Conservation (phyloP, 2,113 vertebrate genomes). For the Tamias sibiricus region DNA sequence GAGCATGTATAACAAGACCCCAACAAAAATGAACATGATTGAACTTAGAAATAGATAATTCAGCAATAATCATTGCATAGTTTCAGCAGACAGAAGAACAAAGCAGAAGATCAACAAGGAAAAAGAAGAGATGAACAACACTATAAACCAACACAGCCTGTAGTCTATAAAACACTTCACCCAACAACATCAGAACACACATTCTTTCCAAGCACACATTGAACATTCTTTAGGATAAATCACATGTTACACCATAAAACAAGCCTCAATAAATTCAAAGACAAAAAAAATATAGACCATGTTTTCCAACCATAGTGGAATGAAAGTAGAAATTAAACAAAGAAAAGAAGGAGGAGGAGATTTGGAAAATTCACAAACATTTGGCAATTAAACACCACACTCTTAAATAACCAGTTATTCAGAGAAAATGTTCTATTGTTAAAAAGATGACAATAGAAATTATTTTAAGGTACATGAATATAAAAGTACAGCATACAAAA, state of each 20-base stretch:
- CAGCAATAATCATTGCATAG: background rate
- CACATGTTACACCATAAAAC: background rate
- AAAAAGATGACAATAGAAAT: background rate
- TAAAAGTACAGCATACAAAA: background rate
- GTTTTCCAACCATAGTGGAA: slow-evolving; percentile 1
- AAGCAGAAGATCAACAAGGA: background rate
- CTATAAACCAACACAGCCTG: background rate
- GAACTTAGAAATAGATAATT: background rate
- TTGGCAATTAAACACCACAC: background rate
- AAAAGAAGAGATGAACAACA: background rate
- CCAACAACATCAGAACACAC: background rate
- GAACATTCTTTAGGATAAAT: background rate
- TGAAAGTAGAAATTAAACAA: slow-evolving; percentile 10
- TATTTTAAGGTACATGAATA: background rate
- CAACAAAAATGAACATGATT: background rate
- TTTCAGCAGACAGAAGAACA: background rate
- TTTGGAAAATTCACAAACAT: background rate
- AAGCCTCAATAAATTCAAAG: background rate
- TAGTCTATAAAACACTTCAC: background rate
- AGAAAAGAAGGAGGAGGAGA: background rate
- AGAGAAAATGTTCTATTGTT: background rate
- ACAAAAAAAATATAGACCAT: background rate
- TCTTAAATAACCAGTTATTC: background rate
- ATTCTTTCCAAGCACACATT: background rate
- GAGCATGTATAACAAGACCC: background rate